phyloP scores from a whole-genome alignment of 2,113 vertebrate species.

The Ornithorhynchus anatinus region DNA sequence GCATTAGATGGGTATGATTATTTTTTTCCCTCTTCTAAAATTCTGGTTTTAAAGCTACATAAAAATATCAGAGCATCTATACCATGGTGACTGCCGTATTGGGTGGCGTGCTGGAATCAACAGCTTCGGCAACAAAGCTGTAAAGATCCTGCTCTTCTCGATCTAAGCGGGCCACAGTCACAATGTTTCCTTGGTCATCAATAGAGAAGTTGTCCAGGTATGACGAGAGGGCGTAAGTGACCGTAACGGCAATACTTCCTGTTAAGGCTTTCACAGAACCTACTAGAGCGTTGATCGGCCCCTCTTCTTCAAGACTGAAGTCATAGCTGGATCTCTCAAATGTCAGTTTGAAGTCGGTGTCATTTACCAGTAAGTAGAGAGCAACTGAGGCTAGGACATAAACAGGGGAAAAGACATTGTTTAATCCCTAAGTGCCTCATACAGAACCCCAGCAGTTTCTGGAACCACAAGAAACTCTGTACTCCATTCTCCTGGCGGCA shows the following conservation, averaged over 20 bases:
- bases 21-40: neutral
- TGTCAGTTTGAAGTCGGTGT: conserved; percentile 44
- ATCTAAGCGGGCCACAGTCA: conserved; percentile 54
- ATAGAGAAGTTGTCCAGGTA: conserved; percentile 69
- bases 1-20: neutral
- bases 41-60: neutral
- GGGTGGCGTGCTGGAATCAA: conserved; percentile 67
- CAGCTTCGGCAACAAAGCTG: conserved; percentile 70
- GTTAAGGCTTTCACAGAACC: conserved; percentile 65
- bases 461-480: too few species aligned
- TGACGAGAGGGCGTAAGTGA: conserved; percentile 66
- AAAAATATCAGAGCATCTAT: neutral
- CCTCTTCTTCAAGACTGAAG: conserved; percentile 70
- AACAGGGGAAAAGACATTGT: too few species aligned
- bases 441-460: too few species aligned
- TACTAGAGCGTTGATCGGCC: conserved; percentile 36
- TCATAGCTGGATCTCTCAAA: conserved; percentile 71
- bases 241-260: conserved; percentile 45
- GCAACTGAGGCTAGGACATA: conserved; percentile 58
- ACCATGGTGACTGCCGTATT: conserved; percentile 70
- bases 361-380: conserved; percentile 57
- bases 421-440: too few species aligned
- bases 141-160: conserved; percentile 69
- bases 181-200: conserved; percentile 55
- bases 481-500: too few species aligned